phyloP scores from a whole-genome alignment of 2,113 vertebrate species.

The Setophaga kirtlandii region DNA sequence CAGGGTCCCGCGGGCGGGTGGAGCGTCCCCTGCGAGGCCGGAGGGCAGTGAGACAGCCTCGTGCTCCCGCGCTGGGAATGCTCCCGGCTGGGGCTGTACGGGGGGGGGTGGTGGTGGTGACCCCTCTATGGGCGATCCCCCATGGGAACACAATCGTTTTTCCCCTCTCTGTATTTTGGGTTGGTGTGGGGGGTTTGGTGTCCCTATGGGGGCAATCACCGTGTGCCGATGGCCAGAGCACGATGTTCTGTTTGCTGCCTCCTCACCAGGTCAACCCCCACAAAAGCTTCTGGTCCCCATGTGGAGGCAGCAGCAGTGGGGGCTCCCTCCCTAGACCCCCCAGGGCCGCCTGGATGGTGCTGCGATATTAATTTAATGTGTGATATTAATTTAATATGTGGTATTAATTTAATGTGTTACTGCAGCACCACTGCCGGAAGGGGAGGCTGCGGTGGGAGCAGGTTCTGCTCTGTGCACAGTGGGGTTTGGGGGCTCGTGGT shows the following conservation, averaged over 20 bases:
- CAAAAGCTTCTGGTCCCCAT: neutral
- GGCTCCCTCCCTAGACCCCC: neutral
- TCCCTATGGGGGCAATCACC: neutral
- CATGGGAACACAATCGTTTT: too few species aligned
- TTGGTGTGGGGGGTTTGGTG: neutral
- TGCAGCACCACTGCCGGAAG: fast-evolving
- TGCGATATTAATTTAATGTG: fast-evolving
- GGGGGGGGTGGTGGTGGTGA: too few species aligned
- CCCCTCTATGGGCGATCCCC: neutral
- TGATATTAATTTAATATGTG: neutral
- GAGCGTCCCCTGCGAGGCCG: neutral
- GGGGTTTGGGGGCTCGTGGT: fast-evolving
- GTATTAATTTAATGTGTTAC: neutral
- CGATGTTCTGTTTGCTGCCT: neutral
- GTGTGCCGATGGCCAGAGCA: fast-evolving
- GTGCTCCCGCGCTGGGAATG: neutral
- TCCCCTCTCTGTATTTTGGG: neutral
- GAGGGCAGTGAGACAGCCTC: neutral
- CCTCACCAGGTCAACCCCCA: neutral
- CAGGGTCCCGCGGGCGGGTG: neutral
- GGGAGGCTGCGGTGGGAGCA: neutral
- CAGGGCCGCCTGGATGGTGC: fast-evolving
- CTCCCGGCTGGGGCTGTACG: neutral
- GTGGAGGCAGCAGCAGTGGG: neutral
- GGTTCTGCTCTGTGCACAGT: fast-evolving